phyloP scores from a whole-genome alignment of 2,113 vertebrate species.

The Romanogobio albipinnatus region DNA sequence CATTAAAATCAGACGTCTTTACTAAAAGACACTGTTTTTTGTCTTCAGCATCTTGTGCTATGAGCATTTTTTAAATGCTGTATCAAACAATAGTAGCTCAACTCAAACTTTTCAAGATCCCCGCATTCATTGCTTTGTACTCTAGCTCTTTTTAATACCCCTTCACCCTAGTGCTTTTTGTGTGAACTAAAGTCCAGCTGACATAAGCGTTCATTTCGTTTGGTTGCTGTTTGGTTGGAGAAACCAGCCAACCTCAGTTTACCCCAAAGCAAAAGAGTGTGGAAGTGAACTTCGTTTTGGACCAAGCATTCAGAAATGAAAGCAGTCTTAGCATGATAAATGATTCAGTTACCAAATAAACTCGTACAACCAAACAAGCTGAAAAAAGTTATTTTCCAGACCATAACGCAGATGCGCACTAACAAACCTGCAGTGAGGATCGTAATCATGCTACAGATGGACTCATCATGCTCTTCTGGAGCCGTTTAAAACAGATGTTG shows the following conservation, averaged over 20 bases:
- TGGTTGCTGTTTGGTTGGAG: neutral
- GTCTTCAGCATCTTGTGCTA: neutral
- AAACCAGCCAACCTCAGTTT: neutral
- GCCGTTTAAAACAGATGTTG: slow-evolving; percentile 61
- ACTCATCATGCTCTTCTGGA: slow-evolving; percentile 21
- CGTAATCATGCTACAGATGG: slow-evolving; percentile 26
- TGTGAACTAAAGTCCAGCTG: neutral
- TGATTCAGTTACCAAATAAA: neutral
- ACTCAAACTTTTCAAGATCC: neutral
- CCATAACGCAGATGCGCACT: slow-evolving; percentile 12
- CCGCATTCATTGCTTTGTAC: neutral
- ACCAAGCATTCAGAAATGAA: neutral
- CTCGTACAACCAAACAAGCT: neutral
- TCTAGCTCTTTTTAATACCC: neutral
- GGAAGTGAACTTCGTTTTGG: neutral
- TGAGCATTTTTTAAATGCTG: neutral
- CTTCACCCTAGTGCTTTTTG: neutral
- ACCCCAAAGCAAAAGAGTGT: no score
- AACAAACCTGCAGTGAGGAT: slow-evolving; percentile 29
- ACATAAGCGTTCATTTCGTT: neutral
- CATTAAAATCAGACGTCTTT: neutral
- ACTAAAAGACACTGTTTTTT: neutral
- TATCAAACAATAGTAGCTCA: neutral
- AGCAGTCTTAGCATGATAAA: neutral
- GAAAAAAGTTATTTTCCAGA: neutral